phyloP scores from a whole-genome alignment of 2,888 invertebrate genomes.

The Azorinus chamasolen region DNA sequence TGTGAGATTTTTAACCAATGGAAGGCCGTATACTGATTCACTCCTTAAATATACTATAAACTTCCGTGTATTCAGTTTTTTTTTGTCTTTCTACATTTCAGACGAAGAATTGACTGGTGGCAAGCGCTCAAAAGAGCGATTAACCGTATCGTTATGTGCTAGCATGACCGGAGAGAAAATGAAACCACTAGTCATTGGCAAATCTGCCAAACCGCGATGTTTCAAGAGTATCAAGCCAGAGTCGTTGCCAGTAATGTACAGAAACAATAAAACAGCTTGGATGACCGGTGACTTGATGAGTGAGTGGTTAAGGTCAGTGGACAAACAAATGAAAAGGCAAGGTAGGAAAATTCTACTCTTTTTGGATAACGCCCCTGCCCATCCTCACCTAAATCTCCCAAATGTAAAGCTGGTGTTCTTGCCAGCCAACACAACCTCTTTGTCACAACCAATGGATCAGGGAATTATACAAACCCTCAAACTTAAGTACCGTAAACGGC shows the following conservation, averaged over 20 bases:
- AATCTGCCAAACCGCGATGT: too few relatives aligned
- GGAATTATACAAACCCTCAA: slow-evolving; percentile 41
- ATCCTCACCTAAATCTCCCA: not conserved
- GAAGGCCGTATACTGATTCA: too few relatives aligned
- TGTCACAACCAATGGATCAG: slow-evolving; percentile 42
- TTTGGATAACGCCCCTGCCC: too few relatives aligned
- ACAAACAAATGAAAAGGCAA: slow-evolving; percentile 25
- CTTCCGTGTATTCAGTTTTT: not conserved
- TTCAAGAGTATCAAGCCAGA: slow-evolving; percentile 11
- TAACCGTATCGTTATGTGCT: slow-evolving; percentile 34
- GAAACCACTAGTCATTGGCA: slow-evolving; percentile 25
- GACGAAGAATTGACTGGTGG: slow-evolving; percentile 38
- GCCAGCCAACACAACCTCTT: slow-evolving; percentile 29
- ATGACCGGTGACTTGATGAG: slow-evolving; percentile 22
- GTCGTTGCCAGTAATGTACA: slow-evolving; percentile 9
- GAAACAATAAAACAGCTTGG: slow-evolving; percentile 29
- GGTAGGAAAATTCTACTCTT: slow-evolving; percentile 18
- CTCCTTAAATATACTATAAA: too few relatives aligned
- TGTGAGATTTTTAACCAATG: too few relatives aligned
- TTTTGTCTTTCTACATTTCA: slow-evolving; percentile 4
- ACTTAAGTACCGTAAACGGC: slow-evolving; percentile 20
- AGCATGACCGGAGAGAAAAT: slow-evolving; percentile 29
- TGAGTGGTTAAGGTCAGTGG: slow-evolving; percentile 24
- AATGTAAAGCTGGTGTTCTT: slow-evolving; percentile 31
- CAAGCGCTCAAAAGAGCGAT: slow-evolving; percentile 29